phyloP scores from a whole-genome alignment of 2,113 vertebrate genomes.

The Nibea albiflora region DNA sequence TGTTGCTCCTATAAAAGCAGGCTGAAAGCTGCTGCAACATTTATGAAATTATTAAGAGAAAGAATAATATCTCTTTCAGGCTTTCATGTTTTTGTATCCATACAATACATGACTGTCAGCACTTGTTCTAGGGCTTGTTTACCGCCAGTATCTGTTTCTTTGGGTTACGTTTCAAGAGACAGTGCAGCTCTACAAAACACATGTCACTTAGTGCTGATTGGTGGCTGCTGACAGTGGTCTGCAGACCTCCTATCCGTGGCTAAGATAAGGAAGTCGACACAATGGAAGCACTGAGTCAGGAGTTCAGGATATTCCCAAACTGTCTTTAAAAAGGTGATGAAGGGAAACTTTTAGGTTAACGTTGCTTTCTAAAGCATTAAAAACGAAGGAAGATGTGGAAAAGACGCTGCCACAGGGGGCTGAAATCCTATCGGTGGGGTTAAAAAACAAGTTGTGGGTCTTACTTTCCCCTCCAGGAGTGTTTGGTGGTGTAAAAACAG shows the following conservation, averaged over 20 bases:
- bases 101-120: background rate
- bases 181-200: slow-evolving; percentile 8
- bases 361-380: background rate
- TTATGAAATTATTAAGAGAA: slow-evolving; percentile 6
- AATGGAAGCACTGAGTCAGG: slow-evolving; percentile 64
- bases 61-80: background rate
- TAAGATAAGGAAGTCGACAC: slow-evolving; percentile 57
- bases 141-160: background rate
- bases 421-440: slow-evolving; percentile 14
- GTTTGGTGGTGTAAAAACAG: slow-evolving; percentile 99
- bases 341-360: background rate
- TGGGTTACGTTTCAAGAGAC: slow-evolving; percentile 12
- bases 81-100: background rate
- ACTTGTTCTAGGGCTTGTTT: background rate
- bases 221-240: slow-evolving; percentile 14
- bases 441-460: slow-evolving; percentile 59
- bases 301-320: slow-evolving; percentile 29
- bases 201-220: slow-evolving; percentile 2
- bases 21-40: background rate
- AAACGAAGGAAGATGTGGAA: background rate
- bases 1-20: background rate
- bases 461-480: slow-evolving; percentile 99
- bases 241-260: slow-evolving; percentile 3
- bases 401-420: background rate
- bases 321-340: background rate